A percentile compares a stretch with the other conserved stretches of the same genome.
These are phyloP conservation scores for Drosophila eugracilis DNA, from an alignment of 1,140 invertebrate species.

Conservation along the genomic window DNA sequence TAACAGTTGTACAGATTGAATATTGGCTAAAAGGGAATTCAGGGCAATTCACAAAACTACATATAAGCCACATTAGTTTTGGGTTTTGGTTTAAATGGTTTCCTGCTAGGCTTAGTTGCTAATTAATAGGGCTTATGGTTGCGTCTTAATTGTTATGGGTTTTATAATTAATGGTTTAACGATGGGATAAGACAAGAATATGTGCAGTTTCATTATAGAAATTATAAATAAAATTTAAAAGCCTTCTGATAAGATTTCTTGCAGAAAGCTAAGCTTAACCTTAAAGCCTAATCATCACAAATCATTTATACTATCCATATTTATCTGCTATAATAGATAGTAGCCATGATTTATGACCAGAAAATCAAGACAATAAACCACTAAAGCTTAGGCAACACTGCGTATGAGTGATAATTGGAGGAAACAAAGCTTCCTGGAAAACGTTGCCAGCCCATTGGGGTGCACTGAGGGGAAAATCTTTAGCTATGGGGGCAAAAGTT, in stretches of 20 bases:
- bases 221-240: no score
- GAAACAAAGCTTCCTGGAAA: neutral
- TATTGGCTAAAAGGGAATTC: neutral
- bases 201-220: no score
- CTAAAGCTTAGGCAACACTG: neutral
- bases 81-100: no score
- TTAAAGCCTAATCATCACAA: no score
- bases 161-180: no score
- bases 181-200: no score
- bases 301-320: no score
- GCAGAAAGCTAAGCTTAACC: no score
- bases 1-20: conserved; percentile 9
- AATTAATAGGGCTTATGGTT: neutral
- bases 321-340: no score
- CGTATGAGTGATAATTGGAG: conserved; percentile 23
- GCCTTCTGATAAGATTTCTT: no score
- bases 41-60: neutral
- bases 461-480: conserved; percentile 10
- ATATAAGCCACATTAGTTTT: neutral
- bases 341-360: no score
- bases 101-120: no score
- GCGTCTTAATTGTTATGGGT: neutral
- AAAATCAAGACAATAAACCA: neutral
- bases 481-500: conserved; percentile 4
- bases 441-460: conserved; percentile 13